Evolutionary conservation across 2,888 invertebrate genomes (phyloP), one percentile per base, ranked within the genome.

Genomic region (Thysanoteuthis rhombus): DNA sequence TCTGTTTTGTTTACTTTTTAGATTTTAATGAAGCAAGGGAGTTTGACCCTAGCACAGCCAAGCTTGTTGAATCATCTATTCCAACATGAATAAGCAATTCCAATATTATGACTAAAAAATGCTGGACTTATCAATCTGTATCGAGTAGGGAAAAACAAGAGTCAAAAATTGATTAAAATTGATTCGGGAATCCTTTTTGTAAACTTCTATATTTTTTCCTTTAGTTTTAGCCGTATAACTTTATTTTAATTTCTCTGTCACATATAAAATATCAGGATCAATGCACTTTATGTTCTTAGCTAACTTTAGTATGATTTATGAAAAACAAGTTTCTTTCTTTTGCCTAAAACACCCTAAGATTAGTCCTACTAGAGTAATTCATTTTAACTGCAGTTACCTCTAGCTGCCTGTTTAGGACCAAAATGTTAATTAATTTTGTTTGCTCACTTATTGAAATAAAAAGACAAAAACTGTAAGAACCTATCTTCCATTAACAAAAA

Each of bases 391-490:
- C 75, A 75, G 75, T 75, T 75, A n/a, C 75, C 36, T 75, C 19
- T n/a, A 75, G 75, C n/a, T 75, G 75, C n/a, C 75, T 75, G 75
- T 75, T 75, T 75, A n/a, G 75, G n/a, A 16, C n/a, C 16, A 75
- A n/a, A 75, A 75, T 75, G n/a, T 75, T 75, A 75, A 75, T 75
- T 75, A n/a, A 75, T 75, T 75, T 75, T 75, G n/a, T 75, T 75
- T 75, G n/a, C 19, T 75, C n/a, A n/a, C 75, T 75, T 75, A 75
- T 75, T n/a, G n/a, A n/a, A 75, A 75, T 75, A 75, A 75, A 45
- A 58, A 75, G n/a, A n/a, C n/a, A 75, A 75, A 75, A 75, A 75
- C 10, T n/a, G 75, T n/a, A 75, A 36, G 75, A 36, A 75, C 75
- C n/a, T 5, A n/a, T n/a, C 3, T 75, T 75, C n/a, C n/a, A 36